Evolutionary conservation across 2,797 vertebrate species (phyloP).

Genomic region (Periophthalmus magnuspinnatus): DNA sequence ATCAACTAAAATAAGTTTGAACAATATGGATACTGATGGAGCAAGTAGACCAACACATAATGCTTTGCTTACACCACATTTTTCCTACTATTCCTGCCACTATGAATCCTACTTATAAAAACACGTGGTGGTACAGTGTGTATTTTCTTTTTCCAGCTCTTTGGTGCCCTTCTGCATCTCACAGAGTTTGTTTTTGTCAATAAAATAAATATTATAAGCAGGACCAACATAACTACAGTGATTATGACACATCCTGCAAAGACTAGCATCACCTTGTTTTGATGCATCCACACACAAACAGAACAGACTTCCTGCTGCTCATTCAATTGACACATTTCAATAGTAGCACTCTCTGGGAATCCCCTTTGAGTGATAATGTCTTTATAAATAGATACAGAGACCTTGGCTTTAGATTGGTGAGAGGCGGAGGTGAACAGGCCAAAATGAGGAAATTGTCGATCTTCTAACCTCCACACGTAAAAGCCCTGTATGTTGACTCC

Average conservation of each 20-base stretch:
- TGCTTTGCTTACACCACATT: slow-evolving; percentile 23
- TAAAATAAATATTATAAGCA: slow-evolving; percentile 70
- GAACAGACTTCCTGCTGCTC: slow-evolving; percentile 59
- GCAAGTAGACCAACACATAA: background rate
- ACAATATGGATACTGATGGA: background rate
- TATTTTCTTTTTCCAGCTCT: slow-evolving; percentile 61
- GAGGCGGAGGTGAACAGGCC: slow-evolving; percentile 85
- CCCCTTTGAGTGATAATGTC: slow-evolving; percentile 78
- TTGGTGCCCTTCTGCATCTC: slow-evolving; percentile 49
- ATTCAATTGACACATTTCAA: slow-evolving; percentile 54
- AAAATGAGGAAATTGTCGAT: slow-evolving; percentile 81
- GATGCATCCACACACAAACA: slow-evolving; percentile 73
- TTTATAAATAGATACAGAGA: slow-evolving; percentile 82
- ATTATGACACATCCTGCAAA: slow-evolving; percentile 83
- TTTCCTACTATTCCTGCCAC: slow-evolving; percentile 21
- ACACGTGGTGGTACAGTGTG: slow-evolving; percentile 26
- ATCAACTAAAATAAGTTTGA: background rate
- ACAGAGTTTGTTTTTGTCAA: slow-evolving; percentile 71
- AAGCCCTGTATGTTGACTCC: slow-evolving; percentile 89
- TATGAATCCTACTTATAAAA: slow-evolving; percentile 13
- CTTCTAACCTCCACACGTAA: slow-evolving; percentile 89
- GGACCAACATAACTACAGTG: slow-evolving; percentile 74
- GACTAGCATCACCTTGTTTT: slow-evolving; percentile 85
- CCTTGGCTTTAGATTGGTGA: slow-evolving; percentile 84
- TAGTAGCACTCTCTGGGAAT: slow-evolving; percentile 66